phyloP scores from a whole-genome alignment of 1,140 invertebrate genomes.

The Lepidurus couesii region DNA sequence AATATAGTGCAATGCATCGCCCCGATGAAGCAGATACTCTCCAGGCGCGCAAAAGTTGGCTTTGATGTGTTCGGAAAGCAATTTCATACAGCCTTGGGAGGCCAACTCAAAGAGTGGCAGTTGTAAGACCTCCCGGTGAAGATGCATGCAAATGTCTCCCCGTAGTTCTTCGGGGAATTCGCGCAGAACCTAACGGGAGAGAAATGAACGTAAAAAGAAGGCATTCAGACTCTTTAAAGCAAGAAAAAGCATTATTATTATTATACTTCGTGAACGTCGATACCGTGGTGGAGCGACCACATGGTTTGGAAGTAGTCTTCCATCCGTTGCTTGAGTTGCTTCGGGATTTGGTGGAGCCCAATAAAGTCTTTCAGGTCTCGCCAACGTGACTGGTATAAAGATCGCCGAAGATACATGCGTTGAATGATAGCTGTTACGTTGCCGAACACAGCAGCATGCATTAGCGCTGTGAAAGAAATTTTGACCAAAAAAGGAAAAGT shows the following conservation, averaged over 20 bases:
- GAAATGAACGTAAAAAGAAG: background rate
- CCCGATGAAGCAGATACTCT: slow-evolving; percentile 92
- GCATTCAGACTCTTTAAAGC: background rate
- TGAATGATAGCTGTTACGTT: slow-evolving; percentile 99
- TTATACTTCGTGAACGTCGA: slow-evolving; percentile 91
- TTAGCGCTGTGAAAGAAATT: slow-evolving; percentile 61
- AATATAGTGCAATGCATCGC: slow-evolving; percentile 91
- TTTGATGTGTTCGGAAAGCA: slow-evolving; percentile 81
- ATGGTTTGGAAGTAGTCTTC: slow-evolving; percentile 99
- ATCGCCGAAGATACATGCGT: slow-evolving; percentile 92
- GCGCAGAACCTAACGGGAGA: slow-evolving; percentile 70
- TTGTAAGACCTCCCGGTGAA: slow-evolving; percentile 88
- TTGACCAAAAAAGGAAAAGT: background rate
- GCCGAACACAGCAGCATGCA: slow-evolving; percentile 98
- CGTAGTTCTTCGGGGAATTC: slow-evolving; percentile 93
- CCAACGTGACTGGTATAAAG: slow-evolving; percentile 94
- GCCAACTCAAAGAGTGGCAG: slow-evolving; percentile 89
- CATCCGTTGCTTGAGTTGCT: slow-evolving; percentile 90
- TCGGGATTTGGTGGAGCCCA: slow-evolving; percentile 88
- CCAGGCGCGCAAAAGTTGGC: slow-evolving; percentile 93
- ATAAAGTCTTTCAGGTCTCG: slow-evolving; percentile 95
- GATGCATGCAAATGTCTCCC: slow-evolving; percentile 90
- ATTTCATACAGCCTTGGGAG: slow-evolving; percentile 84
- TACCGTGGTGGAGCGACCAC: slow-evolving; percentile 97
- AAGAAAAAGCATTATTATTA: background rate